These are phyloP conservation scores for Eudorcas thomsonii DNA, from an alignment of 2,113 vertebrate genomes.

Conservation along the genomic window DNA sequence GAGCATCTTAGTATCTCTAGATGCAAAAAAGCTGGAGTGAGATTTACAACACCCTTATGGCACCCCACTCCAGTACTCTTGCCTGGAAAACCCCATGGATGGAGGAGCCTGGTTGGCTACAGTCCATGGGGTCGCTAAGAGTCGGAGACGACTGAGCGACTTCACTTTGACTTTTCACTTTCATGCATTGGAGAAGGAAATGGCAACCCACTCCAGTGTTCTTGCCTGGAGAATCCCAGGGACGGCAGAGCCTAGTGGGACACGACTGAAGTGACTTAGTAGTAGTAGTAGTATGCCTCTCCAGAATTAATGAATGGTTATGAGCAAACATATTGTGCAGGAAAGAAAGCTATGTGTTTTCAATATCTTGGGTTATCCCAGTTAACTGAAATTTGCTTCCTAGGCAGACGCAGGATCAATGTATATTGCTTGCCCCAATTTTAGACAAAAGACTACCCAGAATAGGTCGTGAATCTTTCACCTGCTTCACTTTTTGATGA, in stretches of 20 bases:
- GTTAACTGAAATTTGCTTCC: conserved; percentile 15
- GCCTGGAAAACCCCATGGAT: too few species aligned
- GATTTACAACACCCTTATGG: not conserved
- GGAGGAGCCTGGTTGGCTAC: too few species aligned
- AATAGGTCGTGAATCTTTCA: not conserved
- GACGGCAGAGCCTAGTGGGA: too few species aligned
- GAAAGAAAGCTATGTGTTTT: not conserved
- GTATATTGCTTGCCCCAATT: not conserved
- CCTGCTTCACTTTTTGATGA: not conserved
- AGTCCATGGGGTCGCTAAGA: too few species aligned
- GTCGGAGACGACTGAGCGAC: too few species aligned
- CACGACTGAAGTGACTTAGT: too few species aligned
- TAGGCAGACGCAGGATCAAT: not conserved
- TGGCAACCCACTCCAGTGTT: too few species aligned
- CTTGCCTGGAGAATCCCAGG: too few species aligned
- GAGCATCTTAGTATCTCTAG: not conserved
- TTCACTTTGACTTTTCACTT: too few species aligned
- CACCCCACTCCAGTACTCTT: too few species aligned
- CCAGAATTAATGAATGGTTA: not conserved
- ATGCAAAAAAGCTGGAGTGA: not conserved
- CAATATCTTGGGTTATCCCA: not conserved
- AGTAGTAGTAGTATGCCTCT: too few species aligned
- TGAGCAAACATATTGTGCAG: not conserved
- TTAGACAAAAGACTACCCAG: conserved; percentile 10
- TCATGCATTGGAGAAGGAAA: too few species aligned